phyloP scores from a whole-genome alignment of 1,140 invertebrate genomes.

The Aphis gossypii region DNA sequence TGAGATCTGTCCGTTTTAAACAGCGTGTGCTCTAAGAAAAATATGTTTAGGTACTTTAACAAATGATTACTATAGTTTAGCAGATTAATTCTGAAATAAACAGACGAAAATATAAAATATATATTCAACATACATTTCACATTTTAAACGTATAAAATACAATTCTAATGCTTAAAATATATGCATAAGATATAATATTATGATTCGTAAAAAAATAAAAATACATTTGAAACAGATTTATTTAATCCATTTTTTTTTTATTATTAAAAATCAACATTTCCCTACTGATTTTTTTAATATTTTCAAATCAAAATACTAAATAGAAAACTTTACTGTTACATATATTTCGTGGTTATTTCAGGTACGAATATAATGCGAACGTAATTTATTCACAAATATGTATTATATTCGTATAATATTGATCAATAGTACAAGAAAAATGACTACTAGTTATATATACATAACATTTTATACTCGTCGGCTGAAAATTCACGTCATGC shows the following conservation, averaged over 20 bases:
- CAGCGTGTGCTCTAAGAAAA: conserved; percentile 64
- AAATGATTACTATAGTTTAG: neutral
- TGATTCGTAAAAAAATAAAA: no score
- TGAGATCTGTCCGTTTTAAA: conserved; percentile 61
- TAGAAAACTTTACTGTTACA: neutral
- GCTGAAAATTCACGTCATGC: no score
- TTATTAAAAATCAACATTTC: neutral
- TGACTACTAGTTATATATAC: no score
- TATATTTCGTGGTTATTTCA: neutral
- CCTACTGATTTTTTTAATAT: neutral
- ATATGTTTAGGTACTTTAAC: neutral
- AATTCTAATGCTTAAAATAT: no score
- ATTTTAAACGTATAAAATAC: no score
- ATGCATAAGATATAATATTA: no score
- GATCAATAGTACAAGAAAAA: neutral
- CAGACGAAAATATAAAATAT: neutral
- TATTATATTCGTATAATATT: no score
- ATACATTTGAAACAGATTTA: no score
- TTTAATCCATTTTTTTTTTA: no score
- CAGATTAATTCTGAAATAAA: neutral
- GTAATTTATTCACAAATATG: neutral
- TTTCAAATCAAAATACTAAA: neutral
- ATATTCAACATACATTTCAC: no score
- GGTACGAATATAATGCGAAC: neutral
- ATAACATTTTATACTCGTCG: no score